phyloP scores from a whole-genome alignment of 1,140 invertebrate genomes.

The Diabrotica virgifera region DNA sequence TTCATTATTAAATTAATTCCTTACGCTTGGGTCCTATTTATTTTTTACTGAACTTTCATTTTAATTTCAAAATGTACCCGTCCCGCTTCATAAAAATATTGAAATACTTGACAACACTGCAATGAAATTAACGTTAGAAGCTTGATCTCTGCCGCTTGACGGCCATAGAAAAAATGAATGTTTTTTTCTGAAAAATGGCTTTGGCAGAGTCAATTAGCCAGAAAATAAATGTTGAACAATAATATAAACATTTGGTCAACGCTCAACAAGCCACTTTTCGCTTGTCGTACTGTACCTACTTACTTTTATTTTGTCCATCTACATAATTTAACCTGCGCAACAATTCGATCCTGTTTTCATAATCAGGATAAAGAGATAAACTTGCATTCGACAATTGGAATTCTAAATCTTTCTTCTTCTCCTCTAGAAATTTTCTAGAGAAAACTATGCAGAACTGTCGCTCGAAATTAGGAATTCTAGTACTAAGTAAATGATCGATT shows the following conservation, averaged over 20 bases:
- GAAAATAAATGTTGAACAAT: too few relatives aligned
- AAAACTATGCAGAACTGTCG: conserved; percentile 73
- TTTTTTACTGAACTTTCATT: too few relatives aligned
- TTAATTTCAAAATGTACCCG: too few relatives aligned
- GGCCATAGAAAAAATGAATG: too few relatives aligned
- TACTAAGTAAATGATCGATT: conserved; percentile 44
- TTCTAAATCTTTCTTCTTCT: conserved; percentile 68
- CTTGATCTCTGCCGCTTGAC: neutral
- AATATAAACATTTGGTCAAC: too few relatives aligned
- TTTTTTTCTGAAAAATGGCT: too few relatives aligned
- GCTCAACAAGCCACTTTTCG: too few relatives aligned
- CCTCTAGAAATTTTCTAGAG: conserved; percentile 67
- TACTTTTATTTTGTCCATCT: conserved; percentile 68
- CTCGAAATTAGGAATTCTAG: conserved; percentile 58
- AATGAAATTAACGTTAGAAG: neutral
- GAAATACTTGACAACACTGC: neutral
- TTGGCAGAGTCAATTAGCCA: too few relatives aligned
- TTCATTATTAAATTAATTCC: too few relatives aligned
- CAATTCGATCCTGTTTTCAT: conserved; percentile 79
- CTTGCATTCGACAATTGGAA: conserved; percentile 80
- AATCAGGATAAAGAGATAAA: conserved; percentile 84
- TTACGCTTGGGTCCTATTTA: too few relatives aligned
- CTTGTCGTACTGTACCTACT: conserved; percentile 39
- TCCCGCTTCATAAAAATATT: too few relatives aligned
- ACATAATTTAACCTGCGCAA: conserved; percentile 74